Evolutionary conservation across 2,113 vertebrate genomes (phyloP), one percentile per base, ranked within the genome.

Genomic region (Paedocypris sp.): DNA sequence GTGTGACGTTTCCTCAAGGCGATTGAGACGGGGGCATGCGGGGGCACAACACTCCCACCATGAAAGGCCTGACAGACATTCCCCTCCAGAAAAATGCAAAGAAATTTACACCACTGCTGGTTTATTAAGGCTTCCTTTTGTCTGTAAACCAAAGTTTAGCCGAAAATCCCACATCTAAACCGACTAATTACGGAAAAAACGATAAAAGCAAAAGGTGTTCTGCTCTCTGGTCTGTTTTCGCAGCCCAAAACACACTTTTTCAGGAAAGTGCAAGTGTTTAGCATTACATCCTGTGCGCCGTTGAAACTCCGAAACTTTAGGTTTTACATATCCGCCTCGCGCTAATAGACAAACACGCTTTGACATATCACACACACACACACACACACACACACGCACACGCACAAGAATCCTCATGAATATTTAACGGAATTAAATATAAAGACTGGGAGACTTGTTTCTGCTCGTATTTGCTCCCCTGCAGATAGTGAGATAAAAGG

Each of bases 311-410:
- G 61, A 75, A 79, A 74, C 57, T 59, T 66, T 54, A 19, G 28
- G 43, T 60, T 66, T 60, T 69, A 74, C 62, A 71, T 66, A 69
- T 71, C 66, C 69, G 72, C 60, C 19, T 69, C 35, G 71, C 81
- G 77, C 83, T 85, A 85, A 85, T 85, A 83, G 80, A 84, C 82
- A 85, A 85, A 85, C 82, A 84, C 77, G 77, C 79, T 66, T 69
- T 83, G 83, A 87, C 79, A 82, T 73, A 82, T 82, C 79, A 74
- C 79, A 79, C 79, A 79, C 73, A 80, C 79, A n/a, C n/a, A n/a
- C n/a, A n/a, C n/a, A n/a, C n/a, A n/a, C n/a, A n/a, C n/a, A n/a
- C n/a, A n/a, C n/a, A n/a, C n/a, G n/a, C 79, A 74, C 79, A 79
- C 79, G 78, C 73, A 80, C 79, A 75, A 74, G 79, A 79, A 78